A percentile compares a stretch with the other conserved stretches of the same genome.
Conservation (phyloP, 2,888 invertebrate species). For the Meloe dianella region DNA sequence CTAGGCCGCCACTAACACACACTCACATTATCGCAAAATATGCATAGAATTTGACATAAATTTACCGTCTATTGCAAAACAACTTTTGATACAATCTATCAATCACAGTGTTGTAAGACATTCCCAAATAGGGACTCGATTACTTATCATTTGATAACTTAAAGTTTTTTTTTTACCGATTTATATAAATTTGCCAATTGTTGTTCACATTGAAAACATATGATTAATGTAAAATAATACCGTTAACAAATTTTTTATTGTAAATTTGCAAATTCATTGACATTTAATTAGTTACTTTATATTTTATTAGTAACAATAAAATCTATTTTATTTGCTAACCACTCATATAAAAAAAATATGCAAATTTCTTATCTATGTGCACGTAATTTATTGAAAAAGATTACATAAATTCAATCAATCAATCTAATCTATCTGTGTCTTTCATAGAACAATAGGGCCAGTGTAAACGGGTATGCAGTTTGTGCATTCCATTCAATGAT, state of each 20-base stretch:
- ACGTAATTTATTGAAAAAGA: not conserved
- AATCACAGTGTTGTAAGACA: not conserved
- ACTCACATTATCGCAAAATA: no score
- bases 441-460: no score
- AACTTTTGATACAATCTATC: no score
- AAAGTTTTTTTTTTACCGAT: not conserved
- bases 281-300: not conserved
- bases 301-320: not conserved
- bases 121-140: not conserved
- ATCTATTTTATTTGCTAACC: not conserved
- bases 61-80: not conserved
- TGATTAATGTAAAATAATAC: not conserved
- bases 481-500: no score
- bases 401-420: no score
- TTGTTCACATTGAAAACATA: not conserved
- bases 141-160: no score
- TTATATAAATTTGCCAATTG: not conserved
- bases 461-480: no score
- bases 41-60: not conserved
- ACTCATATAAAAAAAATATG: no score
- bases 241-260: not conserved
- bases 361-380: no score
- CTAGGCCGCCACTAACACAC: no score
- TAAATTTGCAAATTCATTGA: conserved; percentile 6
- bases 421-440: no score